Conservation (phyloP, 2,888 invertebrate genomes). For the Drosophila vallismaia region DNA sequence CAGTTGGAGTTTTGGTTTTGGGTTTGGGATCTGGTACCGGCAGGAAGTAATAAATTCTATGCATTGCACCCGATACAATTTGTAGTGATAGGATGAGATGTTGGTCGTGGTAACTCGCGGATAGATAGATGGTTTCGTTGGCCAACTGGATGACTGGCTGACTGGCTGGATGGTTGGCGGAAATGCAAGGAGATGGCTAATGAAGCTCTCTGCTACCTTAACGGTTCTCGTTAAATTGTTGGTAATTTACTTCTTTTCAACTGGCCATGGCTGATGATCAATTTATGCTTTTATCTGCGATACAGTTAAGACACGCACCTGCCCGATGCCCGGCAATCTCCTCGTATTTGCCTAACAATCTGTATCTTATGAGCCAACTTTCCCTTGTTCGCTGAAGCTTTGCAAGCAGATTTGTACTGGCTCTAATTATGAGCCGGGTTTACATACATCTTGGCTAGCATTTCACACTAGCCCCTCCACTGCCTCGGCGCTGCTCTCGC, state of each 20-base stretch:
- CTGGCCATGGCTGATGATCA: constrained; percentile 48
- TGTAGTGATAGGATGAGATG: constrained; percentile 67
- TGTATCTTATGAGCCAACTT: constrained; percentile 49
- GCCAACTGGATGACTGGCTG: constrained; percentile 21
- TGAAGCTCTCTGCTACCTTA: constrained; percentile 60
- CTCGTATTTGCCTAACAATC: constrained; percentile 3
- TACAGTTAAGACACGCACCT: constrained; percentile 71
- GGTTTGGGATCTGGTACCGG: constrained; percentile 46
- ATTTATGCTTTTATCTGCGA: constrained; percentile 74
- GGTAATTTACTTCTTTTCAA: constrained; percentile 67
- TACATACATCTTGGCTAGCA: constrained; percentile 41
- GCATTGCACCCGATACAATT: constrained; percentile 80
- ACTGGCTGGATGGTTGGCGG: constrained; percentile 48
- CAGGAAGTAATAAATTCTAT: constrained; percentile 83
- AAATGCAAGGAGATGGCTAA: constrained; percentile 63
- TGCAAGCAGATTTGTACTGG: constrained; percentile 63
- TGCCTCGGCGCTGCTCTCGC: too few relatives aligned
- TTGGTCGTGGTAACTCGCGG: constrained; percentile 13
- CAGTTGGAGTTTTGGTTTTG: constrained; percentile 30
- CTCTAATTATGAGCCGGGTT: constrained; percentile 65
- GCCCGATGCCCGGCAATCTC: too few relatives aligned
- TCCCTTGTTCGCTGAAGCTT: constrained; percentile 71
- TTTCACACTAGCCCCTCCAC: constrained; percentile 62
- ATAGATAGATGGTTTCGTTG: constrained; percentile 37
- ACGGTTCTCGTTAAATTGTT: constrained; percentile 73